Conservation (phyloP, 1,140 invertebrate species). For the Chionoecetes opilio region DNA sequence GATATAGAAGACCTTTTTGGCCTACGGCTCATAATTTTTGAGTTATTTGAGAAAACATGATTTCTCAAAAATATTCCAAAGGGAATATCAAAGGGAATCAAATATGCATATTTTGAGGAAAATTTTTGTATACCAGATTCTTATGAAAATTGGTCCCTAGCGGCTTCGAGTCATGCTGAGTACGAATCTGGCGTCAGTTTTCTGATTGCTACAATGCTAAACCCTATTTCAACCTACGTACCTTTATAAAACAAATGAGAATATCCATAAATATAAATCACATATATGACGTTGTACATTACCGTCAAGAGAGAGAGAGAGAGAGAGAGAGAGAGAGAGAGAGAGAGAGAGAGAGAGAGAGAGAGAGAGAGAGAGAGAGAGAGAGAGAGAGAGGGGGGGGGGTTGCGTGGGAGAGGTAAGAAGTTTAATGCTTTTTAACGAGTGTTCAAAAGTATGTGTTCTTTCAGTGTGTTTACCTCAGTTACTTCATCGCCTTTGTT, state of each 20-base stretch:
- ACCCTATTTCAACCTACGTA: too few species aligned
- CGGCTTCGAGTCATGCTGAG: too few species aligned
- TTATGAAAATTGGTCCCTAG: too few species aligned
- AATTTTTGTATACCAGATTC: too few species aligned
- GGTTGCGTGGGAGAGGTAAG: not conserved
- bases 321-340: constrained; percentile 42
- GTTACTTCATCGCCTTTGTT: not conserved
- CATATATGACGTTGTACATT: not conserved
- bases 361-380: constrained; percentile 33
- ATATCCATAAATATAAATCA: not conserved
- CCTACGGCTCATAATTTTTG: too few species aligned
- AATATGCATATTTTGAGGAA: too few species aligned
- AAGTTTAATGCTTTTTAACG: not conserved
- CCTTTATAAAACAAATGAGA: not conserved
- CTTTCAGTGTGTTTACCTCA: not conserved
- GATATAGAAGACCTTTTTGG: too few species aligned
- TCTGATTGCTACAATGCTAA: too few species aligned
- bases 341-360: not conserved
- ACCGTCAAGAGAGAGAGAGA: constrained; percentile 39
- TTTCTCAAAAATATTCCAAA: too few species aligned
- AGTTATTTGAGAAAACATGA: too few species aligned
- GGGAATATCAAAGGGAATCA: too few species aligned
- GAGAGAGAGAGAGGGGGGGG: constrained; percentile 48
- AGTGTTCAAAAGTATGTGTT: not conserved
- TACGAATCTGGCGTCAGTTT: too few species aligned